phyloP scores from a whole-genome alignment of 2,797 vertebrate species.

The Acanthurus lineatus region DNA sequence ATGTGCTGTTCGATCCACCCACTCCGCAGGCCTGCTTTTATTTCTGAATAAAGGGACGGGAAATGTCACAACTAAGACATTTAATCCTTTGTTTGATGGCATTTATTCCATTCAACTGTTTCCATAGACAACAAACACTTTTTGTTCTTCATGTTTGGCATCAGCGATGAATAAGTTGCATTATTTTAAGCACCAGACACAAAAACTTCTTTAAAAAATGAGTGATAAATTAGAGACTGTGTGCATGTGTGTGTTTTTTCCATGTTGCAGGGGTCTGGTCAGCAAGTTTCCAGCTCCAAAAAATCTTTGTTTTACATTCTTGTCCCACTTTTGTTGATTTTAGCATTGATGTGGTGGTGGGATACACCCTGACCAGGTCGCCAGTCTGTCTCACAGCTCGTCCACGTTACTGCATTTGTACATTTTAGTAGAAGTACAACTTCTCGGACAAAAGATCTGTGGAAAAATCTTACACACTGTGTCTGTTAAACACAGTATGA shows the following conservation, averaged over 20 bases:
- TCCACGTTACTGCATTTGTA: no score
- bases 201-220: conserved; percentile 16
- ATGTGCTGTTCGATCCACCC: conserved; percentile 15
- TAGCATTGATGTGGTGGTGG: neutral
- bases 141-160: conserved; percentile 20
- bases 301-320: conserved; percentile 27
- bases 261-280: neutral
- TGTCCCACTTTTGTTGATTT: neutral
- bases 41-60: conserved; percentile 11
- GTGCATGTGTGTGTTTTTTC: neutral
- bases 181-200: neutral
- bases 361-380: no score
- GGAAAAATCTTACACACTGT: no score
- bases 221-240: neutral
- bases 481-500: no score
- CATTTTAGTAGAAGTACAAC: no score
- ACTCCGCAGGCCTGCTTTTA: conserved; percentile 42
- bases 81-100: conserved; percentile 38
- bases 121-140: conserved; percentile 28
- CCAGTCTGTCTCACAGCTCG: no score
- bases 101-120: conserved; percentile 14
- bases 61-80: conserved; percentile 34
- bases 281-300: conserved; percentile 14
- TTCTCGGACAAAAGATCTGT: no score
- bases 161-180: neutral